These are phyloP conservation scores for Oscheius sp. DNA, from an alignment of 2,888 invertebrate species.

Conservation along the genomic window DNA sequence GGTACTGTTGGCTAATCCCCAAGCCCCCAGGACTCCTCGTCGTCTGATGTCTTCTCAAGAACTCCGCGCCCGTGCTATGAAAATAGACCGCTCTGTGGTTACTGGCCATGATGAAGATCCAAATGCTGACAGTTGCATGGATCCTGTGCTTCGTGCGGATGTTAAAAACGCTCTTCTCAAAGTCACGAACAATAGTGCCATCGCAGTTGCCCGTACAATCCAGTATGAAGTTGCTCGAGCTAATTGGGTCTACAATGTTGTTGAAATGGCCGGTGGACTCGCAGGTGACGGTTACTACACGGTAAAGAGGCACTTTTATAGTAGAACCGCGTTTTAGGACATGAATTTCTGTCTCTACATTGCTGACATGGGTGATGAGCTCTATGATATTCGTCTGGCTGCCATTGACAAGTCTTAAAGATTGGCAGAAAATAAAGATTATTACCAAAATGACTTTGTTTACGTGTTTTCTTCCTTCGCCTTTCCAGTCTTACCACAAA, in stretches of 20 bases:
- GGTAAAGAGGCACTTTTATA: too few species aligned
- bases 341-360: too few species aligned
- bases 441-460: too few species aligned
- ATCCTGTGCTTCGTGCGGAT: constrained; percentile 40
- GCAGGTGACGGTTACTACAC: constrained; percentile 37
- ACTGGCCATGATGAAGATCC: constrained; percentile 39
- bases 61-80: background rate
- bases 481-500: too few species aligned
- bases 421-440: too few species aligned
- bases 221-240: constrained; percentile 46
- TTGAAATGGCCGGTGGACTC: constrained; percentile 37
- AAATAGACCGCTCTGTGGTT: background rate
- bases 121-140: constrained; percentile 46
- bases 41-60: constrained; percentile 2
- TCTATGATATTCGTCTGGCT: constrained; percentile 51
- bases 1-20: constrained; percentile 1
- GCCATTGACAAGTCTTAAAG: constrained; percentile 39
- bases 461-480: too few species aligned
- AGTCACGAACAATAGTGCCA: constrained; percentile 43
- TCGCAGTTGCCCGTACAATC: constrained; percentile 48
- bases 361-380: constrained; percentile 33
- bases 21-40: background rate
- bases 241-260: constrained; percentile 49
- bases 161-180: constrained; percentile 42
- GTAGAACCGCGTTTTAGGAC: too few species aligned